phyloP scores from a whole-genome alignment of 2,113 vertebrate species.

The Brevimyrus niger region DNA sequence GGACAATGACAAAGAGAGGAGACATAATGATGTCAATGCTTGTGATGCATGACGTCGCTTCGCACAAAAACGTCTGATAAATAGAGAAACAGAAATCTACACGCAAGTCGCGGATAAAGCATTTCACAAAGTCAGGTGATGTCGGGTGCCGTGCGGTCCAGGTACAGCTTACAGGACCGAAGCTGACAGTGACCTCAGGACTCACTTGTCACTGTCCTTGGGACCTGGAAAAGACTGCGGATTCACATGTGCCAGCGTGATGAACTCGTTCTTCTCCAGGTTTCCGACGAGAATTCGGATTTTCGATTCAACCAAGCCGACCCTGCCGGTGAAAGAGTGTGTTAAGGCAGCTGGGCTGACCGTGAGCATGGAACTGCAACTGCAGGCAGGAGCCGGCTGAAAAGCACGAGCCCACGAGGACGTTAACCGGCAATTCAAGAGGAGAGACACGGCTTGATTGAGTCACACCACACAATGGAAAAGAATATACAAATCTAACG shows the following conservation, averaged over 20 bases:
- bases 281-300: conserved; percentile 80
- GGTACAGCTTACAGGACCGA: background rate
- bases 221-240: conserved; percentile 73
- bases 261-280: conserved; percentile 78
- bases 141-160: background rate
- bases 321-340: conserved; percentile 50
- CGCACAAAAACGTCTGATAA: background rate
- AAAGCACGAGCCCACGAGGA: background rate
- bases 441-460: background rate
- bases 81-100: background rate
- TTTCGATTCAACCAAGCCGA: conserved; percentile 85
- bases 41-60: background rate
- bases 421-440: background rate
- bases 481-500: background rate
- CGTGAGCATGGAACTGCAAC: background rate
- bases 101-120: background rate
- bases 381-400: background rate
- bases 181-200: background rate
- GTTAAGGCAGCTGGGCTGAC: background rate
- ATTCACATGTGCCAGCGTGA: conserved; percentile 77
- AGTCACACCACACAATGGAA: background rate
- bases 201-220: conserved; percentile 75
- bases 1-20: background rate
- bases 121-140: too few species aligned
- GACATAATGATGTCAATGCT: background rate